Evolutionary conservation across 2,888 invertebrate species (phyloP).

Genomic region (Drosophila quinaria): DNA sequence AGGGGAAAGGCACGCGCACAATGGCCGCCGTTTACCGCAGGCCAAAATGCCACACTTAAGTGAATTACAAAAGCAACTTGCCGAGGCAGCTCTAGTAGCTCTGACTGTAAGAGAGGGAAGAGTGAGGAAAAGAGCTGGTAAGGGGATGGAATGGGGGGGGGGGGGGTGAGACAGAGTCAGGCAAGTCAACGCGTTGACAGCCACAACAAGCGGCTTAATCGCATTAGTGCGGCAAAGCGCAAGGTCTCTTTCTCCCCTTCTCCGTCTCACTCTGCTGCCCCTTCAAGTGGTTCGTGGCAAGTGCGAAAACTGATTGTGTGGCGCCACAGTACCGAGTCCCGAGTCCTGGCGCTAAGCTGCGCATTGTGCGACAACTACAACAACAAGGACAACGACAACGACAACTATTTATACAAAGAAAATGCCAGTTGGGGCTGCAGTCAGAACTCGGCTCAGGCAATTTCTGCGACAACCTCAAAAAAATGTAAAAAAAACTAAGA

Average conservation of each 20-base stretch:
- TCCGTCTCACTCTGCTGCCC: neutral
- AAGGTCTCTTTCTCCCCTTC: conserved; percentile 11
- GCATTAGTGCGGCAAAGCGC: conserved; percentile 72
- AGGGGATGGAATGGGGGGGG: neutral
- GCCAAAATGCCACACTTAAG: conserved; percentile 83
- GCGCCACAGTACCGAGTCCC: conserved; percentile 35
- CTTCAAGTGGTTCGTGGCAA: conserved; percentile 51
- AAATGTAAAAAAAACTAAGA: conserved; percentile 5
- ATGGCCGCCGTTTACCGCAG: conserved; percentile 76
- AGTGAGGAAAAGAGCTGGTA: neutral
- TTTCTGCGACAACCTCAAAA: conserved; percentile 53
- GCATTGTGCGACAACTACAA: conserved; percentile 66
- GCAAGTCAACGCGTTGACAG: conserved; percentile 83
- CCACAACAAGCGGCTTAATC: conserved; percentile 83
- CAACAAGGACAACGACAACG: conserved; percentile 32
- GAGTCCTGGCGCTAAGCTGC: conserved; percentile 58
- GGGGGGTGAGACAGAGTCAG: conserved; percentile 41
- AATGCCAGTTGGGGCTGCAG: conserved; percentile 58
- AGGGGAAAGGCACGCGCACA: conserved; percentile 31
- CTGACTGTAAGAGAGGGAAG: neutral
- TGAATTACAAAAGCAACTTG: conserved; percentile 80
- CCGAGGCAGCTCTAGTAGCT: conserved; percentile 11
- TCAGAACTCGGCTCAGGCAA: conserved; percentile 53
- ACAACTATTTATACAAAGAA: conserved; percentile 78
- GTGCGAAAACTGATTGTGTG: conserved; percentile 80